phyloP scores from a whole-genome alignment of 2,113 vertebrate species.

The Rhombomys opimus region DNA sequence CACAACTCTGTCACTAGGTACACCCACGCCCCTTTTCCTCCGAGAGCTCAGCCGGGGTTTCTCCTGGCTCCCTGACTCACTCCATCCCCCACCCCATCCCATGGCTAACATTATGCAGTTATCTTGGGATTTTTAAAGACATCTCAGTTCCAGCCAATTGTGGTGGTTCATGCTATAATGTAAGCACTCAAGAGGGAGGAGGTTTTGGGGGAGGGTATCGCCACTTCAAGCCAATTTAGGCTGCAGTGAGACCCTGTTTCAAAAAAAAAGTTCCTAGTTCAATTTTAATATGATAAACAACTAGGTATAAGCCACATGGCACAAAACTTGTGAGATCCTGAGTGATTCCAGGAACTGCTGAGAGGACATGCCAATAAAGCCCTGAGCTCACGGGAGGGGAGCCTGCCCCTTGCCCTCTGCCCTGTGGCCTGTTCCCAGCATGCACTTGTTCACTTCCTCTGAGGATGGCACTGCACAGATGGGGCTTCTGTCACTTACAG shows the following conservation, averaged over 20 bases:
- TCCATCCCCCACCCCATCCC: background rate
- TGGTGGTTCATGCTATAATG: background rate
- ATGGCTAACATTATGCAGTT: background rate
- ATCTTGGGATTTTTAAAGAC: background rate
- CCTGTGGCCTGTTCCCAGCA: rapidly evolving
- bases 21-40: rapidly evolving
- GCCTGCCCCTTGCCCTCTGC: background rate
- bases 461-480: background rate
- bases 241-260: background rate
- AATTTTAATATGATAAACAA: background rate
- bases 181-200: background rate
- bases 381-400: background rate
- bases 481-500: background rate
- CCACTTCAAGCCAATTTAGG: background rate
- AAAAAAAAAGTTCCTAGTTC: background rate
- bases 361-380: too few relatives aligned
- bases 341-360: background rate
- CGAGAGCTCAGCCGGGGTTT: background rate
- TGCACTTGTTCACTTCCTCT: background rate
- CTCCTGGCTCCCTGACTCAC: background rate
- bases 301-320: background rate
- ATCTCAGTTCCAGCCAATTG: background rate
- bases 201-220: background rate
- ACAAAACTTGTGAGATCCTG: background rate
- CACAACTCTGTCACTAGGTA: background rate